phyloP scores from a whole-genome alignment of 2,888 invertebrate genomes.

The Microplitis deprimator region DNA sequence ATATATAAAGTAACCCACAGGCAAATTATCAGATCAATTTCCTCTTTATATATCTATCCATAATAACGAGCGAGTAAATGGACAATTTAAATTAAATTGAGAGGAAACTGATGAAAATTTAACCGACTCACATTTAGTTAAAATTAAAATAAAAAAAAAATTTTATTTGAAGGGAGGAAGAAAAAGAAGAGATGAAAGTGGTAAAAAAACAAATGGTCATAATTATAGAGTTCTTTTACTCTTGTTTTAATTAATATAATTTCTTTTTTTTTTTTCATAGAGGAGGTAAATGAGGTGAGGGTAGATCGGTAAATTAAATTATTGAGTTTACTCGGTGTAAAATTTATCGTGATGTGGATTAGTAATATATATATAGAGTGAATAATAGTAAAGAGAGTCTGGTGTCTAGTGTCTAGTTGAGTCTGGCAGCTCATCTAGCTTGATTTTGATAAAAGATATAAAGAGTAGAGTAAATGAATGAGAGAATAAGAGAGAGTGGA shows the following conservation, averaged over 20 bases:
- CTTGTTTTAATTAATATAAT: too few relatives aligned
- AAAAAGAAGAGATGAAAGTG: not conserved
- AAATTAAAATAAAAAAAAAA: conserved; percentile 3
- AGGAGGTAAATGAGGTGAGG: too few relatives aligned
- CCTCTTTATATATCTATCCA: not conserved
- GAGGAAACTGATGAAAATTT: conserved; percentile 9
- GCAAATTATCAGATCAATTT: conserved; percentile 20
- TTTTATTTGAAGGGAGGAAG: not conserved
- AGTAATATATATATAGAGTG: not conserved
- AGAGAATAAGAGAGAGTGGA: conserved; percentile 2
- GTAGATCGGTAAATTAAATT: too few relatives aligned
- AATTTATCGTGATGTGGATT: not conserved
- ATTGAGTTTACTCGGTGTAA: conserved; percentile 1
- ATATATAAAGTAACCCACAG: not conserved
- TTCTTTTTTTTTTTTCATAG: too few relatives aligned
- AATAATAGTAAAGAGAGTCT: not conserved
- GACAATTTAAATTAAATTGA: conserved; percentile 23
- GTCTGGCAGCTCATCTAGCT: conserved; percentile 43
- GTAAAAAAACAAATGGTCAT: not conserved
- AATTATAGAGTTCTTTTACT: too few relatives aligned
- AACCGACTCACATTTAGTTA: not conserved
- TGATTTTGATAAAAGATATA: not conserved
- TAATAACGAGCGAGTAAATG: not conserved
- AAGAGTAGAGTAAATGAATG: conserved; percentile 49
- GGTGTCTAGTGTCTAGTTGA: conserved; percentile 25